Evolutionary conservation across 2,888 invertebrate genomes (phyloP).

Genomic region (Trachelus stipa): DNA sequence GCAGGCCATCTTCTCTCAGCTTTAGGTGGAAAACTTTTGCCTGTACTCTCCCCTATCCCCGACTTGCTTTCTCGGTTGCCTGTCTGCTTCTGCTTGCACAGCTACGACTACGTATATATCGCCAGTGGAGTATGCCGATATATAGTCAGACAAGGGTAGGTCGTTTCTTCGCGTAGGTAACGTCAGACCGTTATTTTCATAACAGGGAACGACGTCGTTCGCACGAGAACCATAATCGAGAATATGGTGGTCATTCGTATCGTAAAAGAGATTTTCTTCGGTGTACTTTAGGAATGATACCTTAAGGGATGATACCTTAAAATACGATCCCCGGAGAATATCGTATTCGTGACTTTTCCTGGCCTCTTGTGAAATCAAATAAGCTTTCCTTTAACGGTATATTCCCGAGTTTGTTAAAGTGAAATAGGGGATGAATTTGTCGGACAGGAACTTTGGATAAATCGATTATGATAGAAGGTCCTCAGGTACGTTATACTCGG

Average conservation of each 20-base stretch:
- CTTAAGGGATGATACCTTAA: not conserved
- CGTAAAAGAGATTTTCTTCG: conserved; percentile 35
- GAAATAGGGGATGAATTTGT: not conserved
- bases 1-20: not conserved
- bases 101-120: not conserved
- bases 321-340: not conserved
- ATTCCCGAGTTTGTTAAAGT: not conserved
- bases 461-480: not conserved
- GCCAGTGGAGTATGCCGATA: not conserved
- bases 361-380: not conserved
- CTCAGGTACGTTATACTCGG: conserved; percentile 11
- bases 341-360: not conserved
- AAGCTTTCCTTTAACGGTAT: not conserved
- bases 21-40: not conserved
- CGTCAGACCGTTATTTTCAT: conserved; percentile 41
- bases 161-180: conserved; percentile 25
- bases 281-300: too few species aligned
- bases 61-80: not conserved
- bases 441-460: not conserved
- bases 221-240: conserved; percentile 33
- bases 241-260: conserved; percentile 39
- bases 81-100: not conserved
- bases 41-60: not conserved
- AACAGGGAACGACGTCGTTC: conserved; percentile 39
- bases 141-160: not conserved